These are phyloP conservation scores for Rhinichthys osculus DNA, from an alignment of 2,797 vertebrate species.

Conservation along the genomic window DNA sequence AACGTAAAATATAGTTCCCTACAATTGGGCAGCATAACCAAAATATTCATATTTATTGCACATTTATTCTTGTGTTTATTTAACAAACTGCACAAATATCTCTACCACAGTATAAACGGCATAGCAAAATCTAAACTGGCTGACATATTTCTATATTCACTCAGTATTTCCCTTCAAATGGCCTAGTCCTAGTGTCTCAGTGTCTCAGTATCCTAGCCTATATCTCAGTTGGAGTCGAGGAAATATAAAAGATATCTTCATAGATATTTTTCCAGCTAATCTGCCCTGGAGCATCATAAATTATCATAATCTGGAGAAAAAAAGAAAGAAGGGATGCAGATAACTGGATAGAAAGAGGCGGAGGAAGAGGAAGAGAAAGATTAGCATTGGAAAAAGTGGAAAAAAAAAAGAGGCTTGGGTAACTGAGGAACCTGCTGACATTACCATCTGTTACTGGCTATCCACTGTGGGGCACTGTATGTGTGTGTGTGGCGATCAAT, in stretches of 20 bases:
- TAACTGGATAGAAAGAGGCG: slow-evolving; percentile 10
- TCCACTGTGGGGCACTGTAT: slow-evolving; percentile 37
- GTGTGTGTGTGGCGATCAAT: slow-evolving; percentile 46
- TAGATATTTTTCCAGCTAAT: slow-evolving; percentile 14
- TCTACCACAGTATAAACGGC: not conserved
- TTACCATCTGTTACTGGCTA: slow-evolving; percentile 60
- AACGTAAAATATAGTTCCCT: not conserved
- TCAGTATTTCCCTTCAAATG: not conserved
- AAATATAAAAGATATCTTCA: slow-evolving; percentile 9
- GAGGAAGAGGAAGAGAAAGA: not conserved
- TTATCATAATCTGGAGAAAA: slow-evolving; percentile 32
- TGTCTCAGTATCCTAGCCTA: not conserved
- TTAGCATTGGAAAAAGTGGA: slow-evolving; percentile 21
- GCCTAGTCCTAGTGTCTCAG: not conserved
- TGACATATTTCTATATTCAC: not conserved
- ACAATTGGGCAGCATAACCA: not conserved
- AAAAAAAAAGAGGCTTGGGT: slow-evolving; percentile 29
- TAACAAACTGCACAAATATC: not conserved
- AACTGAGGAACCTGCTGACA: slow-evolving; percentile 57
- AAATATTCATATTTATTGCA: not conserved
- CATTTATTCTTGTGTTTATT: not conserved
- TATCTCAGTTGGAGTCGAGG: not conserved
- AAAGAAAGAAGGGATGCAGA: not conserved
- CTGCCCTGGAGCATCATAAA: slow-evolving; percentile 20
- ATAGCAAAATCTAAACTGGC: not conserved